Percentiles rank a stretch among this genome's conserved stretches.
Conservation (phyloP, 1,140 invertebrate species). For the Oncopodura yosiiana region DNA sequence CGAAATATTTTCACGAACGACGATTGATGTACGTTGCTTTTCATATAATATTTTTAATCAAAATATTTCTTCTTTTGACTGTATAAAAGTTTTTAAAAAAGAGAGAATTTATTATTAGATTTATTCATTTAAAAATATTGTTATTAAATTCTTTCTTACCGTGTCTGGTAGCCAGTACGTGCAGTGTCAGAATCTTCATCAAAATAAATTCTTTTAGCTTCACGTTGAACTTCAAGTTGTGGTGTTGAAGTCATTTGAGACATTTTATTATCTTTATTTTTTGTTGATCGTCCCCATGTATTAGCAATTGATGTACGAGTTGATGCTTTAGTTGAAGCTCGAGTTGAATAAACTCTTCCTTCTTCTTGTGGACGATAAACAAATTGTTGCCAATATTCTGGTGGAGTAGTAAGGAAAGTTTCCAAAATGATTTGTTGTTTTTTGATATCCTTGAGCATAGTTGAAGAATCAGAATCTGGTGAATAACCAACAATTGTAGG, state of each 20-base stretch:
- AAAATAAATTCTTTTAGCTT: slow-evolving; percentile 25
- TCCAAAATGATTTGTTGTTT: slow-evolving; percentile 56
- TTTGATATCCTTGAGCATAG: slow-evolving; percentile 53
- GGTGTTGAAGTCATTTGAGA: background rate
- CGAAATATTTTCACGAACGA: too few species aligned
- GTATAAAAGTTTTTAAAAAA: too few species aligned
- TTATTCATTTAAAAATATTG: background rate
- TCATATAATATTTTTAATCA: too few species aligned
- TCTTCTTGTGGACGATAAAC: slow-evolving; percentile 40
- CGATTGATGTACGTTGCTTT: too few species aligned
- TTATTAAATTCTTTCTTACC: background rate
- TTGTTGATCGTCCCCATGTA: background rate
- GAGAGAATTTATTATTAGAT: background rate
- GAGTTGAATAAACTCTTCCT: slow-evolving; percentile 6
- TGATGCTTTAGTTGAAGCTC: background rate
- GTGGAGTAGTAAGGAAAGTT: slow-evolving; percentile 52
- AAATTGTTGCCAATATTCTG: slow-evolving; percentile 56
- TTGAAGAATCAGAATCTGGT: slow-evolving; percentile 48
- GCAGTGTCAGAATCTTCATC: slow-evolving; percentile 18
- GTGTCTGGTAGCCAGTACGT: too few species aligned
- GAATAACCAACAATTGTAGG: slow-evolving; percentile 77
- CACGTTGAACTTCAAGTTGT: background rate
- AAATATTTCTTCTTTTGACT: slow-evolving; percentile 12
- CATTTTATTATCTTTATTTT: background rate
- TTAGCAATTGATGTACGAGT: background rate